Evolutionary conservation across 2,888 invertebrate species (phyloP), one percentile per base, ranked within the genome.

Genomic region (Podabrus alpinus): DNA sequence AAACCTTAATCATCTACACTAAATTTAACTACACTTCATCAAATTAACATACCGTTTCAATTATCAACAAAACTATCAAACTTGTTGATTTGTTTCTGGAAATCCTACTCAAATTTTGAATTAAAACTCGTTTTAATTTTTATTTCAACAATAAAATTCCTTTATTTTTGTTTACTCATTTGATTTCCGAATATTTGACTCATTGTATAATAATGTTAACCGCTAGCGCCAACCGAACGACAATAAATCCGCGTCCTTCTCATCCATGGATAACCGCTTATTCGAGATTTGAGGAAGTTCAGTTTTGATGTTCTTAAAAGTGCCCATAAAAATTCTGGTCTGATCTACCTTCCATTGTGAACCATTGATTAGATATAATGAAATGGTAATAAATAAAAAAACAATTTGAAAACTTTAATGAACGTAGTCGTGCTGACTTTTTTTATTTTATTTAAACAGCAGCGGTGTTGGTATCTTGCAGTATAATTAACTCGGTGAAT

Each of bases 401-500:
- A 45, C 45, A 45, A 45, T 45, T 45, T 45, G 45, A 45, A 45
- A 45, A 45, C 45, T 45, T 45, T 45, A 45, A 45, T 45, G 45
- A 45, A 45, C 45, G 45, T 45, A 9, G 45, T 45, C 45, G 45
- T 45, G 45, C 45, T 45, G 45, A n/a, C n/a, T n/a, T 45, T 45
- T 45, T 45, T 45, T 45, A 45, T 45, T 45, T 45, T 45, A 45
- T 45, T 45, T 45, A 45, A 45, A 45, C 45, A 13, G 45, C 45
- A 45, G 45, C 45, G 45, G 45, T 45, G 45, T 45, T 45, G 45
- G 45, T 45, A 45, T 45, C 45, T 45, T 45, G 45, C 45, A 45
- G 45, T 45, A 45, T 45, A 45, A 72, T 72, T 72, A 72, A 62
- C 2, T 59, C 29, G 25, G 72, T 72, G 61, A 72, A 72, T 68